phyloP scores from a whole-genome alignment of 1,140 invertebrate species.

The Drosophila ficusphila region DNA sequence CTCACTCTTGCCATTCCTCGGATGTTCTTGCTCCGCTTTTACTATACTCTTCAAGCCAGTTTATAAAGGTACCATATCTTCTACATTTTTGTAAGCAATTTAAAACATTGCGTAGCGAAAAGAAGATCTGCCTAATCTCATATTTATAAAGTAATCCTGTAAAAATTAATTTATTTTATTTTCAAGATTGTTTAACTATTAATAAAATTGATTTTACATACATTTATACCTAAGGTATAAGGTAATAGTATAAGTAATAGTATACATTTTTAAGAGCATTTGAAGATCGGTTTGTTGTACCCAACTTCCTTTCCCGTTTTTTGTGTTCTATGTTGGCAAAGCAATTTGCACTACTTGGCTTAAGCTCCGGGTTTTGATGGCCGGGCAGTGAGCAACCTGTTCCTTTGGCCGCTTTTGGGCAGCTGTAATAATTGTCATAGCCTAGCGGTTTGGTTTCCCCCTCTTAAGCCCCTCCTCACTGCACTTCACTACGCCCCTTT shows the following conservation, averaged over 20 bases:
- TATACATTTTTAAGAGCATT: too few relatives aligned
- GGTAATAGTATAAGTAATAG: too few relatives aligned
- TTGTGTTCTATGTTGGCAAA: slow-evolving; percentile 50
- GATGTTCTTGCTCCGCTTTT: slow-evolving; percentile 66
- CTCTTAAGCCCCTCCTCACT: slow-evolving; percentile 2
- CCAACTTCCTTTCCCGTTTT: slow-evolving; percentile 42
- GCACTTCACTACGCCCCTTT: slow-evolving; percentile 7
- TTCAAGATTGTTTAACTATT: too few relatives aligned
- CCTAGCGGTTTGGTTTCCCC: slow-evolving; percentile 59
- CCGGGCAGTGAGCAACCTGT: slow-evolving; percentile 49
- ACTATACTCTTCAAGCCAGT: slow-evolving; percentile 16
- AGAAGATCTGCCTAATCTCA: too few relatives aligned
- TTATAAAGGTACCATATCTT: too few relatives aligned
- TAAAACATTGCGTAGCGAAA: too few relatives aligned
- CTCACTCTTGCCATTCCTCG: slow-evolving; percentile 12
- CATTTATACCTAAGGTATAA: too few relatives aligned
- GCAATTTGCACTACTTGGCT: slow-evolving; percentile 70
- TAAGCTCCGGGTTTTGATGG: background rate
- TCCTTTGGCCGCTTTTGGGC: slow-evolving; percentile 32
- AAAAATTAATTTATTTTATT: too few relatives aligned
- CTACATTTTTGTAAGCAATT: too few relatives aligned
- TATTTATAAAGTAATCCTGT: too few relatives aligned
- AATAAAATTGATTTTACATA: too few relatives aligned
- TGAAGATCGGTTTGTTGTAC: too few relatives aligned
- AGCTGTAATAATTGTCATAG: slow-evolving; percentile 69